A percentile compares a stretch with the other conserved stretches of the same genome.
These are phyloP conservation scores for Drosophila pandora DNA, from an alignment of 1,140 invertebrate genomes.

Conservation along the genomic window DNA sequence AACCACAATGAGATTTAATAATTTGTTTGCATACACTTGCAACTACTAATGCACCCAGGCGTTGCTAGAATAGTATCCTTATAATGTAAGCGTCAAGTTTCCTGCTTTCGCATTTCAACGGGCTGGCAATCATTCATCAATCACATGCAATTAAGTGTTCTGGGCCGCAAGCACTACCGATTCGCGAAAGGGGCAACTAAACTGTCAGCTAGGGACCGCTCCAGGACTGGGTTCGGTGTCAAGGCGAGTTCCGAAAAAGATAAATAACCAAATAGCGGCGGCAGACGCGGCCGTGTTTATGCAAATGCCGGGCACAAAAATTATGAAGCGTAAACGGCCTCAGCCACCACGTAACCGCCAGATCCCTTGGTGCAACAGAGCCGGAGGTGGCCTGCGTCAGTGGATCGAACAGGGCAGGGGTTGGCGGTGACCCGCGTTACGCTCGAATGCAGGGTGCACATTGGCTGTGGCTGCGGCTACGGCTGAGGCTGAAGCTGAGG, in stretches of 20 bases:
- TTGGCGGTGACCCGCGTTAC: constrained; percentile 29
- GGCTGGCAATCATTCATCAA: constrained; percentile 56
- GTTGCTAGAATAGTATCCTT: constrained; percentile 26
- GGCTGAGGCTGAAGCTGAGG: background rate
- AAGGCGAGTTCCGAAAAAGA: constrained; percentile 32
- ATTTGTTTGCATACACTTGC: constrained; percentile 3
- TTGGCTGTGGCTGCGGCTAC: background rate
- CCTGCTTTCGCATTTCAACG: constrained; percentile 25
- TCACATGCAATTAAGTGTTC: constrained; percentile 48
- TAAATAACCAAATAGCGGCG: constrained; percentile 46
- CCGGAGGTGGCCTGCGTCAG: constrained; percentile 34
- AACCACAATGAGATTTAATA: constrained; percentile 14
- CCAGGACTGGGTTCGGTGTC: constrained; percentile 16
- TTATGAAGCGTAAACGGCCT: constrained; percentile 59
- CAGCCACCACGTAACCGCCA: constrained; percentile 29
- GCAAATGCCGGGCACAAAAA: constrained; percentile 46
- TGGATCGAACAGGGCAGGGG: background rate
- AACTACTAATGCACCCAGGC: constrained; percentile 20
- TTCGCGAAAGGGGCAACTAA: background rate
- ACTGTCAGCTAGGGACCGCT: background rate
- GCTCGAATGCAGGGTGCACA: constrained; percentile 56
- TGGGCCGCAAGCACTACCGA: background rate
- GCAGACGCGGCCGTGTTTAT: constrained; percentile 41
- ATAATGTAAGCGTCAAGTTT: constrained; percentile 13
- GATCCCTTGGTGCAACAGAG: constrained; percentile 13